Percentiles rank a stretch among this genome's conserved stretches.
Conservation (phyloP, 2,113 vertebrate species). For the Glaucomys volans region DNA sequence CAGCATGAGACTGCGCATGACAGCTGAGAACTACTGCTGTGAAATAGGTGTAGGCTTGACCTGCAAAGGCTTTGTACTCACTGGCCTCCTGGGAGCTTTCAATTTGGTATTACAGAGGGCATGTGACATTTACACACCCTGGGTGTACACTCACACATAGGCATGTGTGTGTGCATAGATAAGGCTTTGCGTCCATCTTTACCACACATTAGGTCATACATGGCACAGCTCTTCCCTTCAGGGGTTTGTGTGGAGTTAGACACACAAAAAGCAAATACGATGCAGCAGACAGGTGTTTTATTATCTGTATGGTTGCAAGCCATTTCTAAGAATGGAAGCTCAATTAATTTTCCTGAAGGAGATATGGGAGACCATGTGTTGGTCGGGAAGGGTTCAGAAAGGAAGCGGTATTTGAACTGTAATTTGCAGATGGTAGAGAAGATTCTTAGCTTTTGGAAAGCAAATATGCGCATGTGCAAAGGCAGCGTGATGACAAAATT, state of each 20-base stretch:
- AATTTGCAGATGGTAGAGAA: not conserved
- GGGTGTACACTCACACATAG: too few relatives aligned
- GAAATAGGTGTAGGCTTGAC: not conserved
- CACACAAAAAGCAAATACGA: not conserved
- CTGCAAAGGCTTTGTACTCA: not conserved
- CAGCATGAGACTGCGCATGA: not conserved
- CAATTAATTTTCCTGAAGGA: not conserved
- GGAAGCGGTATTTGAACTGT: not conserved
- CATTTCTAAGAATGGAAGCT: not conserved
- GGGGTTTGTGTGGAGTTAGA: not conserved
- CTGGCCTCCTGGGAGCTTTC: not conserved
- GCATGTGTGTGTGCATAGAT: not conserved
- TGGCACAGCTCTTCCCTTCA: not conserved
- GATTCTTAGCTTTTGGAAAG: not conserved
- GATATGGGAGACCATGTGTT: not conserved
- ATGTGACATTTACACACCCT: not conserved
- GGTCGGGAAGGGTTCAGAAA: not conserved
- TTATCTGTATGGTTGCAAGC: not conserved
- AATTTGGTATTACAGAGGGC: not conserved
- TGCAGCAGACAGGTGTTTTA: not conserved
- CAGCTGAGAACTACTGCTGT: not conserved
- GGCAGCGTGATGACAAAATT: not conserved
- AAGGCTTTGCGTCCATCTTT: too few relatives aligned
- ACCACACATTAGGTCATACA: not conserved
- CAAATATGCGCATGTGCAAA: not conserved